Conservation (phyloP, 2,797 vertebrate genomes). For the Miichthys miiuy region DNA sequence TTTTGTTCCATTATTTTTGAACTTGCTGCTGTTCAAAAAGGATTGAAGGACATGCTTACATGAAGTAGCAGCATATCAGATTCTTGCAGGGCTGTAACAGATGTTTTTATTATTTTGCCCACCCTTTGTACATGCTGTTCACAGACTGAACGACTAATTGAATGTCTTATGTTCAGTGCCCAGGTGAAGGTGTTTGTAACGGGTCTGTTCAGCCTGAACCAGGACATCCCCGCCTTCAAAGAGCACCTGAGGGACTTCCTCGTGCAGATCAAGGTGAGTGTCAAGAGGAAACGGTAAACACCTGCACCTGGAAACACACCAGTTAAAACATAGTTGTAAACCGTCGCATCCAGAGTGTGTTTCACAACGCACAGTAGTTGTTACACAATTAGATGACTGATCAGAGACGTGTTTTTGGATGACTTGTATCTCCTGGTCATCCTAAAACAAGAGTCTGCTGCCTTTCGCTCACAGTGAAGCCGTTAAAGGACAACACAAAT, state of each 20-base stretch:
- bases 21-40: no score
- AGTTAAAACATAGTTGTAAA: no score
- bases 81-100: neutral
- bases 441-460: neutral
- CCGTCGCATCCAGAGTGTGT: neutral
- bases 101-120: neutral
- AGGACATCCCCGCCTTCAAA: constrained; percentile 98
- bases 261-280: constrained; percentile 95
- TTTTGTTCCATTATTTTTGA: neutral
- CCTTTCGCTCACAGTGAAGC: neutral
- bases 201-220: constrained; percentile 97
- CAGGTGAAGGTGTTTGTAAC: constrained; percentile 98
- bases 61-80: neutral
- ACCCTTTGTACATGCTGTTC: neutral
- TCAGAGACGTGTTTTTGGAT: no score
- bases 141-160: neutral
- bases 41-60: neutral
- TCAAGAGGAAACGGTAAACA: neutral
- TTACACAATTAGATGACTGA: neutral
- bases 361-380: neutral
- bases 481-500: neutral
- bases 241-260: constrained; percentile 97
- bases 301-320: neutral
- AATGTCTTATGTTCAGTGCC: constrained; percentile 83
- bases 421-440: neutral